Conservation (phyloP, 2,113 vertebrate genomes). For the Naja naja region DNA sequence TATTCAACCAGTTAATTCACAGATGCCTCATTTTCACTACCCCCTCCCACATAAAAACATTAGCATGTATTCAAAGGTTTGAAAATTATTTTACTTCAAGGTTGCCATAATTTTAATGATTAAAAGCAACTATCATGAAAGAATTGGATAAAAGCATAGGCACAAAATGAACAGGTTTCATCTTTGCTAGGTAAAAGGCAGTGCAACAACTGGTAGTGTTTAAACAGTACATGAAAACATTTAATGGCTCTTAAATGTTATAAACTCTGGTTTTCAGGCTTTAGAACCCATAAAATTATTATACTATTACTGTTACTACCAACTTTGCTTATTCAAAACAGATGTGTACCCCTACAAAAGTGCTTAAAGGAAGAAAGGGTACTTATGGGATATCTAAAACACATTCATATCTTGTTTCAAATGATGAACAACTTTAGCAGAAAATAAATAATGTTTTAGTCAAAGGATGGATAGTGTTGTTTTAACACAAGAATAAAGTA, state of each 20-base stretch:
- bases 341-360: neutral
- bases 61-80: neutral
- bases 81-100: neutral
- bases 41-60: slow-evolving; percentile 1
- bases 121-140: neutral
- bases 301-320: neutral
- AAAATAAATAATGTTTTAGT: neutral
- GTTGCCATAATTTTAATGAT: neutral
- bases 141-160: neutral
- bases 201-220: neutral
- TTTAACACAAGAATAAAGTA: neutral
- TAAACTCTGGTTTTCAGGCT: neutral
- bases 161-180: neutral
- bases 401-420: neutral
- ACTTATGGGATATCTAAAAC: neutral
- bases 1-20: neutral
- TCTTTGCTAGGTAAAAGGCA: neutral
- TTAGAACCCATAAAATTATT: neutral
- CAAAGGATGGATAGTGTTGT: neutral
- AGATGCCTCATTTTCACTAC: neutral
- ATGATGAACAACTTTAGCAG: neutral
- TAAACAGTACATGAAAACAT: neutral
- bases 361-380: neutral
- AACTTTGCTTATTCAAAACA: neutral
- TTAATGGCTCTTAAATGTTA: neutral